Evolutionary conservation across 2,797 vertebrate genomes (phyloP).

Genomic region (Dipus sagitta): DNA sequence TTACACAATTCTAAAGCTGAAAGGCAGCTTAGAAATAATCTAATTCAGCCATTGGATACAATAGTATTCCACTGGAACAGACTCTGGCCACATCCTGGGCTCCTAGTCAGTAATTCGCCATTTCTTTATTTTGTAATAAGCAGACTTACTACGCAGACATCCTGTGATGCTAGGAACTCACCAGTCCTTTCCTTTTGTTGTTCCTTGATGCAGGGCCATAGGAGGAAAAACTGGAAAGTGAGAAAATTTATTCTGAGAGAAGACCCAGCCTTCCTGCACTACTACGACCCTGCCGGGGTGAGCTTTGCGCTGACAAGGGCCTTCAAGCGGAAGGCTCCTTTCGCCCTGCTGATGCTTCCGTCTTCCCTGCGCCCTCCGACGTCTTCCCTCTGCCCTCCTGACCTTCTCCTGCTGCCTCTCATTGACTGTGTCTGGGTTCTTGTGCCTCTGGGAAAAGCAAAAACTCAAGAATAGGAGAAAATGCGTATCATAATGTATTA

Average conservation of each 20-base stretch:
- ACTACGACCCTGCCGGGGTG: slow-evolving; percentile 97
- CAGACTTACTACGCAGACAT: background rate
- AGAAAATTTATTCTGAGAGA: slow-evolving; percentile 96
- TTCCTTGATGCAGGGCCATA: slow-evolving; percentile 91
- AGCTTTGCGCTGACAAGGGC: slow-evolving; percentile 58
- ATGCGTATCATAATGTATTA: slow-evolving; percentile 17
- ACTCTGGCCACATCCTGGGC: background rate
- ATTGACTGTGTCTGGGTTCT: background rate
- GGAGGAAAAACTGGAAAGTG: slow-evolving; percentile 99
- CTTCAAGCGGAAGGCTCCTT: background rate
- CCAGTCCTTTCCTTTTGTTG: slow-evolving; percentile 63
- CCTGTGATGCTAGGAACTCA: background rate
- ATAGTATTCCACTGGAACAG: background rate
- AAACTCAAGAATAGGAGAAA: slow-evolving; percentile 3
- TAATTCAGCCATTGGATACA: background rate
- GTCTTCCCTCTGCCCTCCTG: too few species aligned
- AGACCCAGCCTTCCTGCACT: slow-evolving; percentile 96
- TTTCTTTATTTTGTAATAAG: background rate
- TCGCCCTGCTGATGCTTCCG: background rate
- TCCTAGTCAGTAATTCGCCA: background rate
- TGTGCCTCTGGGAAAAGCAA: background rate
- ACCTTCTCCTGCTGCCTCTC: background rate
- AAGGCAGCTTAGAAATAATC: background rate
- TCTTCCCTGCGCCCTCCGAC: background rate
- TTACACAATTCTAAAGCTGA: background rate